Evolutionary conservation across 2,113 vertebrate genomes (phyloP).

Genomic region (Oryzias curvinotus): DNA sequence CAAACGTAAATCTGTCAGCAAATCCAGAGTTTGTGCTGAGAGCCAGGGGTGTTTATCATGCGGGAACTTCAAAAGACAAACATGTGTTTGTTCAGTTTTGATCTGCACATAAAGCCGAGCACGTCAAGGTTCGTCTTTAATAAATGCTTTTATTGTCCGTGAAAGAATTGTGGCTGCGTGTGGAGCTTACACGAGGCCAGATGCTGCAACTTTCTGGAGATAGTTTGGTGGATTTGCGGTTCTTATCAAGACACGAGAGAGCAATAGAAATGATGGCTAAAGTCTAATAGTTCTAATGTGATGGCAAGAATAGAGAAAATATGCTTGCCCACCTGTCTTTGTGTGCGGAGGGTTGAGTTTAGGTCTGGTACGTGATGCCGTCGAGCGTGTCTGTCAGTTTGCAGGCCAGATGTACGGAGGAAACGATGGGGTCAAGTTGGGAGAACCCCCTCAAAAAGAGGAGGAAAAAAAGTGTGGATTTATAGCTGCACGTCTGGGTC

Average conservation of each 20-base stretch:
- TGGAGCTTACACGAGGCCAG: constrained; percentile 7
- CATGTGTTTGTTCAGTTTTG: background rate
- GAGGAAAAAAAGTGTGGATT: constrained; percentile 47
- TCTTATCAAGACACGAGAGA: background rate
- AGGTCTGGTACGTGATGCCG: constrained; percentile 30
- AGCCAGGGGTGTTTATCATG: background rate
- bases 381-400: constrained; percentile 27
- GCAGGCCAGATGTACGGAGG: constrained; percentile 37
- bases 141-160: background rate
- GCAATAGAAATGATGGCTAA: too few species aligned
- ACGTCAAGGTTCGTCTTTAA: background rate
- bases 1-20: too few species aligned
- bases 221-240: too few species aligned
- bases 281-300: too few species aligned
- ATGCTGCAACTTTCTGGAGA: background rate
- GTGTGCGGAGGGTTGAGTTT: constrained; percentile 20
- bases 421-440: constrained; percentile 45
- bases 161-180: background rate
- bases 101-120: constrained; percentile 1
- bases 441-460: background rate
- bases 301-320: background rate
- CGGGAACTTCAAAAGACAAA: background rate
- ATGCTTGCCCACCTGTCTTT: constrained; percentile 34
- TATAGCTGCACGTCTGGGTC: constrained; percentile 55
- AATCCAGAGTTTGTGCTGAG: background rate